Evolutionary conservation across 1,140 invertebrate species (phyloP).

Genomic region (Nilaparvata lugens): DNA sequence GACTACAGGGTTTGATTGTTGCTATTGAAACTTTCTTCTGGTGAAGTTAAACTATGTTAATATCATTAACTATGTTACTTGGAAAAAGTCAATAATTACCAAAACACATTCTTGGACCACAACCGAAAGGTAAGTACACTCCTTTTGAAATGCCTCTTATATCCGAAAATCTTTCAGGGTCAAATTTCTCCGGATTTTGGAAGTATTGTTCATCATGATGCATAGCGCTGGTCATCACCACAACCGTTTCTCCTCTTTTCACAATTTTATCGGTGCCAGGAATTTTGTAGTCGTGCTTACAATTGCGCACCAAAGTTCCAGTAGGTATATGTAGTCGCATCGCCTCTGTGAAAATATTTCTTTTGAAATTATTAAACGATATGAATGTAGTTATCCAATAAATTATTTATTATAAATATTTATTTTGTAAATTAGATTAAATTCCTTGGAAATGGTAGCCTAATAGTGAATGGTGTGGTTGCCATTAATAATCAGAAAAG

Average conservation of each 20-base stretch:
- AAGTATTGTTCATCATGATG: constrained; percentile 2
- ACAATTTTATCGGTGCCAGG: neutral
- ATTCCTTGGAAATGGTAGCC: too few species aligned
- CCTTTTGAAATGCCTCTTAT: neutral
- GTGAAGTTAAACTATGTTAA: too few species aligned
- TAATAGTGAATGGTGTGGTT: too few species aligned
- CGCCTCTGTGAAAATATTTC: too few species aligned
- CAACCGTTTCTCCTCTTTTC: neutral
- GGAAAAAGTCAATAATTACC: neutral
- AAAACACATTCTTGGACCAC: constrained; percentile 1
- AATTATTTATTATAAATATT: too few species aligned
- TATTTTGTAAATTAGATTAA: too few species aligned
- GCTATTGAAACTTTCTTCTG: too few species aligned
- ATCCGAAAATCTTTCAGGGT: constrained; percentile 1
- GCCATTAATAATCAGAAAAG: too few species aligned
- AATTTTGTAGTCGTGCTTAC: neutral
- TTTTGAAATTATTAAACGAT: too few species aligned
- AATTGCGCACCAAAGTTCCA: neutral
- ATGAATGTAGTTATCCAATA: too few species aligned
- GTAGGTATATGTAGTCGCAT: neutral
- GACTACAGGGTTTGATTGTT: too few species aligned
- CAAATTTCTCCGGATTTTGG: constrained; percentile 6
- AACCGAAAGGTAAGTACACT: neutral
- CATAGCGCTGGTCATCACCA: neutral
- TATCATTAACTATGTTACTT: too few species aligned